These are phyloP conservation scores for Palloptera scutellata DNA, from an alignment of 2,888 invertebrate species.

Conservation along the genomic window DNA sequence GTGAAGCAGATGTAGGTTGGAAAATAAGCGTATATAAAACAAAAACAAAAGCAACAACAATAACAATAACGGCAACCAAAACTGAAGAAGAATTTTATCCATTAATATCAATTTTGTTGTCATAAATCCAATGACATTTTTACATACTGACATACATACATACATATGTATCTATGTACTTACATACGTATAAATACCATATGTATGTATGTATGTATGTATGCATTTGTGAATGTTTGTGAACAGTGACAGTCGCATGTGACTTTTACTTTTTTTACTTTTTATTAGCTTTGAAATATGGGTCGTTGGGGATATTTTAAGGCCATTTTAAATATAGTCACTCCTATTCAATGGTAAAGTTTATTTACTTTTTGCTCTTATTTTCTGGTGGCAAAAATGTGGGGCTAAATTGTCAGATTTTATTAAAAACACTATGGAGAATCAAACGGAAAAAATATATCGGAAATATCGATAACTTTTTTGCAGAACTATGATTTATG, in stretches of 20 bases:
- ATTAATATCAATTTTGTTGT: constrained; percentile 59
- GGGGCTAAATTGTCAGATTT: too few species aligned
- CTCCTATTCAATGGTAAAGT: too few species aligned
- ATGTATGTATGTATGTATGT: not conserved
- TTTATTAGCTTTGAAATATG: constrained; percentile 26
- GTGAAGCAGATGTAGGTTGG: not conserved
- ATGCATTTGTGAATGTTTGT: constrained; percentile 14
- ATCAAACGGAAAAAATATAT: too few species aligned
- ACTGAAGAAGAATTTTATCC: constrained; percentile 30
- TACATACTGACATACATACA: not conserved
- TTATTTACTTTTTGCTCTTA: too few species aligned
- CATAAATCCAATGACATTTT: constrained; percentile 53
- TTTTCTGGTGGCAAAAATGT: too few species aligned
- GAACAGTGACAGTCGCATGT: constrained; percentile 12
- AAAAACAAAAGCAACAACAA: not conserved
- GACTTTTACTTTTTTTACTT: constrained; percentile 23
- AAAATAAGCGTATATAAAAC: not conserved
- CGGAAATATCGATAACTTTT: too few species aligned
- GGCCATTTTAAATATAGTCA: too few species aligned
- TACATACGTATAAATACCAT: constrained; percentile 5
- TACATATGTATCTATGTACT: not conserved
- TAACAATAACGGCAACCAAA: not conserved
- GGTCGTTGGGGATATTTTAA: constrained; percentile 14
- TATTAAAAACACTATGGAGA: too few species aligned
- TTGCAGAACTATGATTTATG: too few species aligned